These are phyloP conservation scores for Sapayoa aenigma DNA, from an alignment of 2,113 vertebrate species.

Conservation along the genomic window DNA sequence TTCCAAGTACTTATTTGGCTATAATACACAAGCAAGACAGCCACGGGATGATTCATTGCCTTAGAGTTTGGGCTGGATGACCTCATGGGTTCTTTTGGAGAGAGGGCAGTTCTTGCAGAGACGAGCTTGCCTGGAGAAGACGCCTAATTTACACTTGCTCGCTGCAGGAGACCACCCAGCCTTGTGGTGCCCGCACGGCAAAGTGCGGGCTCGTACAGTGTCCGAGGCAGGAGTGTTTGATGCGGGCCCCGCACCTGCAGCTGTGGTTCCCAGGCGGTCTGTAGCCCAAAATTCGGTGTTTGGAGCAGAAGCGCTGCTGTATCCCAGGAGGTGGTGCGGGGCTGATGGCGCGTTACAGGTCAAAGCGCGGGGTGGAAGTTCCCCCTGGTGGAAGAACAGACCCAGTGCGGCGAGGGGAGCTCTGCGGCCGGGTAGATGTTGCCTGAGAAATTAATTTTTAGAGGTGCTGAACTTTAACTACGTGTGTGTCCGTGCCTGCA, in stretches of 20 bases:
- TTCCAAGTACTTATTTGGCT: background rate
- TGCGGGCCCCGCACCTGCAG: background rate
- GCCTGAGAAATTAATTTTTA: background rate
- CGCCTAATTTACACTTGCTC: background rate
- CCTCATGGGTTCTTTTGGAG: background rate
- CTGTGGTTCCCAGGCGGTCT: background rate
- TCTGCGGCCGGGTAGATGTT: rapidly evolving
- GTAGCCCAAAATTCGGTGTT: rapidly evolving
- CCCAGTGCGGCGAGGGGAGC: background rate
- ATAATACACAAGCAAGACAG: background rate
- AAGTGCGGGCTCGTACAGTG: background rate
- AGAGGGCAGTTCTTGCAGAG: background rate
- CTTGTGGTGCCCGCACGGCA: background rate
- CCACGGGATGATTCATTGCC: background rate
- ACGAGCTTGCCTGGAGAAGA: background rate
- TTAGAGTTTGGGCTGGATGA: background rate
- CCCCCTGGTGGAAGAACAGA: conserved; percentile 26
- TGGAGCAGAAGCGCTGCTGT: background rate
- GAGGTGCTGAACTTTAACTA: background rate
- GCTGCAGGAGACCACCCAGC: background rate
- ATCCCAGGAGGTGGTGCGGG: background rate
- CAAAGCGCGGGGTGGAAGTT: background rate
- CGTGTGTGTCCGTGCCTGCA: background rate
- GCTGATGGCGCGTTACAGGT: background rate
- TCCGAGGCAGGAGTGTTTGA: background rate